These are phyloP conservation scores for Amblyopsis rosae DNA, from an alignment of 2,113 vertebrate genomes.

Conservation along the genomic window DNA sequence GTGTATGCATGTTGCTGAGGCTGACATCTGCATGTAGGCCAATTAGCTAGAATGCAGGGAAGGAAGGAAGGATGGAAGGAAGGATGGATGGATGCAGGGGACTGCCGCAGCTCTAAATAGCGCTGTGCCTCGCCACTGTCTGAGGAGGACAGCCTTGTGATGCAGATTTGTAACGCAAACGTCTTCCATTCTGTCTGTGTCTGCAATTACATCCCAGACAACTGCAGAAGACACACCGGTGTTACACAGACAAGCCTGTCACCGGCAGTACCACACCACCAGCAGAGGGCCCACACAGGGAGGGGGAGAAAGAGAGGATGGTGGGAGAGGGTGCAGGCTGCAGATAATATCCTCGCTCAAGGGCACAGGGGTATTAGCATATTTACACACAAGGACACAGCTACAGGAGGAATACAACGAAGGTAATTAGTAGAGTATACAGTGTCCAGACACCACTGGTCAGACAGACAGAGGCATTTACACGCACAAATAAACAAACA, in stretches of 20 bases:
- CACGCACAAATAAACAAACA: not conserved
- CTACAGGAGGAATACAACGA: conserved; percentile 5
- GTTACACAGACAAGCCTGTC: not conserved
- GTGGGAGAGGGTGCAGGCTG: not conserved
- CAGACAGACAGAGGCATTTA: not conserved
- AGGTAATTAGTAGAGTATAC: not conserved
- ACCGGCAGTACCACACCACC: conserved; percentile 14
- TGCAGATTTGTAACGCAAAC: not conserved
- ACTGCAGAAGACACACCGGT: not conserved
- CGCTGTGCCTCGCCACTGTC: not conserved
- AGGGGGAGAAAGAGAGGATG: not conserved
- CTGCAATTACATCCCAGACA: not conserved
- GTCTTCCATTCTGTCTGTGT: not conserved
- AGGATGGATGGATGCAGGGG: not conserved
- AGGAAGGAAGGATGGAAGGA: not conserved
- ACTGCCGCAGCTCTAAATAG: not conserved
- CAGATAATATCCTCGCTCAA: not conserved
- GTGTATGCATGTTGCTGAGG: conserved; percentile 8
- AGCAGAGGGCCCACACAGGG: not conserved
- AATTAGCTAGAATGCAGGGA: conserved; percentile 16
- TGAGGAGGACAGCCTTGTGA: not conserved
- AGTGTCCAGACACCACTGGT: not conserved
- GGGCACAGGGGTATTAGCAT: conserved; percentile 23
- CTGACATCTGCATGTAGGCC: conserved; percentile 34
- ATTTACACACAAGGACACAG: not conserved